These are phyloP conservation scores for Megalurothrips usitatus DNA, from an alignment of 2,888 invertebrate species.

Conservation along the genomic window DNA sequence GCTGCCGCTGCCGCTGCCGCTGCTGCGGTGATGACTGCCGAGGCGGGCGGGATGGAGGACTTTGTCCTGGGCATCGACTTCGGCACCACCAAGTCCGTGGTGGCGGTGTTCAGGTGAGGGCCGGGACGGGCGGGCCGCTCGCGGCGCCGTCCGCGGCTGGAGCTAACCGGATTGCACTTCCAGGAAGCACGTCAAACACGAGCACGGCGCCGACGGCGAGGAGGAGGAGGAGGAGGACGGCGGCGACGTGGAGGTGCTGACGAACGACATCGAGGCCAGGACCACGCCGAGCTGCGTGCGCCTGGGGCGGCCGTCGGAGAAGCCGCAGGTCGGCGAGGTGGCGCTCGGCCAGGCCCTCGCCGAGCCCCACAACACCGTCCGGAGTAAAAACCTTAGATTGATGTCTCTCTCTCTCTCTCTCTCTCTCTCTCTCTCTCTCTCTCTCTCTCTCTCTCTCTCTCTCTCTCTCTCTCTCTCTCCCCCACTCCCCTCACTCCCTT, in stretches of 20 bases:
- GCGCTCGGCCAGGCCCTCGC: background rate
- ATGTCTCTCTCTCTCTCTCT: too few relatives aligned
- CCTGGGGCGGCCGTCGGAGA: background rate
- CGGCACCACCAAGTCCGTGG: background rate
- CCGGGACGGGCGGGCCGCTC: background rate
- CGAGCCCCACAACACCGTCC: background rate
- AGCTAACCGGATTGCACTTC: background rate
- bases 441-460: too few relatives aligned
- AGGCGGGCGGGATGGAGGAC: background rate
- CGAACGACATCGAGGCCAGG: slow-evolving; percentile 7
- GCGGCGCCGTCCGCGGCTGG: background rate
- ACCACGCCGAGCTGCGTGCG: background rate
- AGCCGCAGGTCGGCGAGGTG: background rate
- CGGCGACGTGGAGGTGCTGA: slow-evolving; percentile 11
- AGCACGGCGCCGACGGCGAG: background rate
- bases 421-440: too few relatives aligned
- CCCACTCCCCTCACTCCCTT: too few relatives aligned
- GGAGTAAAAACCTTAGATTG: too few relatives aligned
- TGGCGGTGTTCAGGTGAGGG: background rate
- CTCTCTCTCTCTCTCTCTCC: too few relatives aligned
- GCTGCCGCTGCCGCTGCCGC: too few relatives aligned
- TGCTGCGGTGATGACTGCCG: too few relatives aligned
- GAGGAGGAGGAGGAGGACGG: background rate
- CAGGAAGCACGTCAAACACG: background rate
- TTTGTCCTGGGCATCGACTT: background rate